Evolutionary conservation across 1,140 invertebrate genomes (phyloP).

Genomic region (Brachionus calyciflorus): DNA sequence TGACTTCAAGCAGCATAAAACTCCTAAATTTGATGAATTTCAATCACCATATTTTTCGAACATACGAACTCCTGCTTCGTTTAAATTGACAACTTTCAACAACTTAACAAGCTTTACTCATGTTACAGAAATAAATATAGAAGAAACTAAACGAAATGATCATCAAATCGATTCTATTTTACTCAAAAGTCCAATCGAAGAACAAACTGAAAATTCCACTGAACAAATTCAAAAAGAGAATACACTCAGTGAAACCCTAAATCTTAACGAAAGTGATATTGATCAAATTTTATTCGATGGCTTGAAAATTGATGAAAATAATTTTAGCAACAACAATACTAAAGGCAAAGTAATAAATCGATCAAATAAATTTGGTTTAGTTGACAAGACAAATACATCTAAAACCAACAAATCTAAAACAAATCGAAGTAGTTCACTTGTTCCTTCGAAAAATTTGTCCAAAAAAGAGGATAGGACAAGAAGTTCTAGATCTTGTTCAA

Average conservation of each 20-base stretch:
- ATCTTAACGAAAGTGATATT: not conserved
- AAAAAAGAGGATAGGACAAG: not conserved
- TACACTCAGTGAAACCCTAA: not conserved
- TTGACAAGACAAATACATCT: not conserved
- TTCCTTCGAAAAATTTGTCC: not conserved
- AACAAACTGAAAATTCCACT: not conserved
- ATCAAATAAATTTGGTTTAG: not conserved
- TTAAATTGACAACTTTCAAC: too few relatives aligned
- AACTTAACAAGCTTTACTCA: too few relatives aligned
- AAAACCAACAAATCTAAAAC: not conserved
- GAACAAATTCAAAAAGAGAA: not conserved
- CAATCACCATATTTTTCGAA: too few relatives aligned
- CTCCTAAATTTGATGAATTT: too few relatives aligned
- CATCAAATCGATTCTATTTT: too few relatives aligned
- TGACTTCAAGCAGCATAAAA: too few relatives aligned
- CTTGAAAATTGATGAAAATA: not conserved
- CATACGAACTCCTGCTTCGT: too few relatives aligned
- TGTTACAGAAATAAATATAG: too few relatives aligned
- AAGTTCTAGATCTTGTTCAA: not conserved
- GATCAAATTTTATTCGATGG: conserved; percentile 24
- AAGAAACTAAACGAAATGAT: too few relatives aligned
- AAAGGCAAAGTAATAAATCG: not conserved
- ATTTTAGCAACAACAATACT: too few relatives aligned
- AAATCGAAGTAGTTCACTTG: not conserved
- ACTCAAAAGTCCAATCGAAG: too few relatives aligned